Evolutionary conservation across 1,140 invertebrate species (phyloP), one percentile per base, ranked within the genome.

Genomic region (Neodiprion fabricii): DNA sequence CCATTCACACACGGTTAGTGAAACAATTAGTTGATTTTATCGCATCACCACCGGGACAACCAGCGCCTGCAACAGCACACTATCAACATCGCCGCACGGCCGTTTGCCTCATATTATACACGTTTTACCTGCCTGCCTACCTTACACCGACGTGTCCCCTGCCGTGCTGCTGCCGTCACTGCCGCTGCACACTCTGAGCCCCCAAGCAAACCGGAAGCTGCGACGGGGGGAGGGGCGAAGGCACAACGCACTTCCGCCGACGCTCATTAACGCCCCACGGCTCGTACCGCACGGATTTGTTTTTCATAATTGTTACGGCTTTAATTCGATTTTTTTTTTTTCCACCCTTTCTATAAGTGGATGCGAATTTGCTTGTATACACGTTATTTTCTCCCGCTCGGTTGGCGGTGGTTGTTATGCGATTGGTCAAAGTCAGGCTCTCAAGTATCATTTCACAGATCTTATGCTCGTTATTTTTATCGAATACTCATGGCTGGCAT

Each of bases 1-100:
- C 85, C 82, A 86, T 81, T 86, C 86, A 84, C 86, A 85, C 87
- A 87, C 86, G 85, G 85, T 87, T 87, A 87, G 85, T 83, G 82
- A 87, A 86, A 88, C 87, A 88, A 88, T 88, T 88, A 87, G 83
- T 82, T 85, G 87, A 88, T 88, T 87, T 88, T 88, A 88, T 88
- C 87, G 83, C 80, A 78, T 71, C 77, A 74, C 72, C 79, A 78
- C 79, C 81, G 83, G 78, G 79, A 79, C 82, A 66, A 40, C 53
- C 49, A 65, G 61, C 71, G 48, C 48, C 14, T 14, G 11, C 53
- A 61, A 61, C 53, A 9, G 11, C 53, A 17, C 53, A 17, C n/a
- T 61, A 17, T 61, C n/a, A n/a, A 12, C n/a, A 17, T 61, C n/a
- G n/a, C 53, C 53, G 53, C n/a, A 17, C 53, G 53, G 53, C 53